Conservation (phyloP, 2,797 vertebrate species). For the Holocentrus rufus region DNA sequence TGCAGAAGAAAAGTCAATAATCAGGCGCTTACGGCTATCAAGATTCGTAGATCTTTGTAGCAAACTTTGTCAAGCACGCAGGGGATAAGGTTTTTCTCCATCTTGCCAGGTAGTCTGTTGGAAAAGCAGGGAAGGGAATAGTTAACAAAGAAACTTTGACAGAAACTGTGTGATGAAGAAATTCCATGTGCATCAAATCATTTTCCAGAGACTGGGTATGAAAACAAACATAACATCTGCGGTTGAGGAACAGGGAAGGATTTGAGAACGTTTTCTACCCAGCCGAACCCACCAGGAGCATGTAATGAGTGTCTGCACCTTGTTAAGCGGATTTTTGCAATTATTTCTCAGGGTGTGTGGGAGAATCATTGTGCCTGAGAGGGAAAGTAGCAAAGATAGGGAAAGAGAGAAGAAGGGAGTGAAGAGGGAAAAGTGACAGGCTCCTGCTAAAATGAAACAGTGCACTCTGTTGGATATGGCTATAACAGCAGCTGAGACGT, state of each 20-base stretch:
- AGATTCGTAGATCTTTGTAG: constrained; percentile 46
- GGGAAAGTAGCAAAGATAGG: constrained; percentile 7
- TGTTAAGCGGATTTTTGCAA: constrained; percentile 76
- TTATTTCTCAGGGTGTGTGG: constrained; percentile 66
- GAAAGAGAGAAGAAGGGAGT: background rate
- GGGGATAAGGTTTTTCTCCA: background rate
- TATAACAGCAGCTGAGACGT: constrained; percentile 44
- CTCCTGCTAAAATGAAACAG: constrained; percentile 63
- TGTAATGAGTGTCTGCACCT: constrained; percentile 74
- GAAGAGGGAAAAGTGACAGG: constrained; percentile 18
- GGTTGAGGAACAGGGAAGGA: constrained; percentile 37
- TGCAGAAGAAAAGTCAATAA: constrained; percentile 66
- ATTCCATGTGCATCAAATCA: constrained; percentile 43
- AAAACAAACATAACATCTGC: constrained; percentile 67
- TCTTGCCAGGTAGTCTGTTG: constrained; percentile 30
- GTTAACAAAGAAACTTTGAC: constrained; percentile 50
- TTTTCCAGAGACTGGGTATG: constrained; percentile 15
- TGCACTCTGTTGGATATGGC: constrained; percentile 75
- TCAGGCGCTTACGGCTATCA: constrained; percentile 48
- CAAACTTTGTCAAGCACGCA: constrained; percentile 27
- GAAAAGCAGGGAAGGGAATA: constrained; percentile 44
- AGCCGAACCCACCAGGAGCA: constrained; percentile 60
- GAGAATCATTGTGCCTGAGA: constrained; percentile 37
- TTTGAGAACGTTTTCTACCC: constrained; percentile 59
- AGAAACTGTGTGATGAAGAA: constrained; percentile 56